phyloP scores from a whole-genome alignment of 2,113 vertebrate species.

The Diphyllodes magnificus region DNA sequence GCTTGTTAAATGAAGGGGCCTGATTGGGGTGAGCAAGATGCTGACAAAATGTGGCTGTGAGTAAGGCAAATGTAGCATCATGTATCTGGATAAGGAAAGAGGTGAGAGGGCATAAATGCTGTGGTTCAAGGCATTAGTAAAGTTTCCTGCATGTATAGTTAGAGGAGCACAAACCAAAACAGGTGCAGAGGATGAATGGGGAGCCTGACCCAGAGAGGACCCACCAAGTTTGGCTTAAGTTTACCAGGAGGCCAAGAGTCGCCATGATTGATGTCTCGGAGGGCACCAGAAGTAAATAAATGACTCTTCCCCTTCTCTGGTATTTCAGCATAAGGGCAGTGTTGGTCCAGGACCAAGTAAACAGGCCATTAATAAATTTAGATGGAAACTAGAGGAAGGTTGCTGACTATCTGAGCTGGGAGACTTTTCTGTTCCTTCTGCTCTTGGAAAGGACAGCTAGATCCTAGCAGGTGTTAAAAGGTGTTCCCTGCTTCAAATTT shows the following conservation, averaged over 20 bases:
- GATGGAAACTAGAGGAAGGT: conserved; percentile 19
- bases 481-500: neutral
- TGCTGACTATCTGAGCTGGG: neutral
- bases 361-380: conserved; percentile 33
- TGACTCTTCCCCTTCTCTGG: neutral
- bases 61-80: neutral
- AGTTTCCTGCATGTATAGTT: neutral
- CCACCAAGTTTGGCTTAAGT: neutral
- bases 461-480: neutral
- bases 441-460: neutral
- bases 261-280: conserved; percentile 10
- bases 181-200: conserved; percentile 40
- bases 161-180: neutral
- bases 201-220: neutral
- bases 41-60: neutral
- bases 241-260: neutral
- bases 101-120: neutral
- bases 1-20: neutral
- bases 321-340: neutral
- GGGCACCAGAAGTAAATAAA: neutral
- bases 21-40: neutral
- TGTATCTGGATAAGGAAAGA: neutral
- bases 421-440: neutral
- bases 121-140: neutral
- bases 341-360: conserved; percentile 34